These are phyloP conservation scores for Pammene fasciana DNA, from an alignment of 2,888 invertebrate species.

Conservation along the genomic window DNA sequence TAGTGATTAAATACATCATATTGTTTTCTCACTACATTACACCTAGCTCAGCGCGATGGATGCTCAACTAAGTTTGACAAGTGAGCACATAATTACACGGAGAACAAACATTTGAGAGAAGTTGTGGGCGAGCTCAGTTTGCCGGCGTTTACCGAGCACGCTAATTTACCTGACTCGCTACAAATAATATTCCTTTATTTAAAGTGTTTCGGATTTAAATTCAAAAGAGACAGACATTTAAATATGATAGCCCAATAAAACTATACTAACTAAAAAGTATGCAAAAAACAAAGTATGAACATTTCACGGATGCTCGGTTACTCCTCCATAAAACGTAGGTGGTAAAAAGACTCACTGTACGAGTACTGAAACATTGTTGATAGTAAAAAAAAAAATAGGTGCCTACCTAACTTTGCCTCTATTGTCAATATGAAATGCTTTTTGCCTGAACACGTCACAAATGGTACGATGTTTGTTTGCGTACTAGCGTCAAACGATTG, in stretches of 20 bases:
- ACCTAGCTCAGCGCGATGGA: constrained; percentile 24
- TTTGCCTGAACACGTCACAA: not conserved
- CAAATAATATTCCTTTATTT: constrained; percentile 5
- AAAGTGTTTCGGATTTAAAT: too few relatives aligned
- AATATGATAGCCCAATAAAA: too few relatives aligned
- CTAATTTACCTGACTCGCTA: constrained; percentile 38
- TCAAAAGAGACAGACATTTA: too few relatives aligned
- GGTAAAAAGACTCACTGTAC: too few relatives aligned
- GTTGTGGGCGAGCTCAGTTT: constrained; percentile 31
- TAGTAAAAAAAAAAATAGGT: too few relatives aligned
- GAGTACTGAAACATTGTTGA: too few relatives aligned
- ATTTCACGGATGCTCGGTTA: too few relatives aligned
- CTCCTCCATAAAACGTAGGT: too few relatives aligned
- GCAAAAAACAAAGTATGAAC: too few relatives aligned
- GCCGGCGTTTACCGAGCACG: constrained; percentile 24
- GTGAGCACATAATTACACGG: constrained; percentile 42
- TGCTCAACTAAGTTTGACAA: constrained; percentile 39
- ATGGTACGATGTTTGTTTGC: not conserved
- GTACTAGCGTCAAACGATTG: constrained; percentile 1
- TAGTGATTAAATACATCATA: not conserved
- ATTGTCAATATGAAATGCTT: too few relatives aligned
- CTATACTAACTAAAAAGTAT: too few relatives aligned
- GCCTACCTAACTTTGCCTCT: too few relatives aligned
- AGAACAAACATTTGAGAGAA: constrained; percentile 38
- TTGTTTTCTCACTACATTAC: constrained; percentile 27